Evolutionary conservation across 2,113 vertebrate species (phyloP).

Genomic region (Machaerirhynchus nigripectus): DNA sequence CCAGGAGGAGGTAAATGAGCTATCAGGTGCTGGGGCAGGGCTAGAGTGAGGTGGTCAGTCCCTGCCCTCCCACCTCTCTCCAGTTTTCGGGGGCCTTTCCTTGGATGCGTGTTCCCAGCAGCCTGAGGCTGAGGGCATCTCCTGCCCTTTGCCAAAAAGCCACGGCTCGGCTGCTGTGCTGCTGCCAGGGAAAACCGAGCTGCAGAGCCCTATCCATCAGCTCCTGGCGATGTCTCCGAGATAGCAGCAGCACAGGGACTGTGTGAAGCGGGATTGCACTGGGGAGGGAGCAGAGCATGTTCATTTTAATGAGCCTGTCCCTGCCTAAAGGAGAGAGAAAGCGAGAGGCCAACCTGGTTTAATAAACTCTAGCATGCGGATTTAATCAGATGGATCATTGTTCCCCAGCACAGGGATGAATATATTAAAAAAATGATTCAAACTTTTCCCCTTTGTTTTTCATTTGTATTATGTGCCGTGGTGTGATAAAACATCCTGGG

Average conservation of each 20-base stretch:
- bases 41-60: not conserved
- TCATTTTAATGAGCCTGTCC: constrained; percentile 67
- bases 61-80: not conserved
- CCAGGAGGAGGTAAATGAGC: not conserved
- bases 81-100: not conserved
- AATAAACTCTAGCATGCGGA: constrained; percentile 48
- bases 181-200: not conserved
- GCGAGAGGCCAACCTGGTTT: constrained; percentile 49
- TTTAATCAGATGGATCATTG: constrained; percentile 66
- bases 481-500: constrained; percentile 59
- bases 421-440: constrained; percentile 64
- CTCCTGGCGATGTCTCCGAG: not conserved
- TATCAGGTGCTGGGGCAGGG: not conserved
- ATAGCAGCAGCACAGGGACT: not conserved
- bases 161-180: not conserved
- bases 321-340: constrained; percentile 61
- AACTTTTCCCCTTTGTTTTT: constrained; percentile 66
- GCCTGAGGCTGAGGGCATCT: not conserved
- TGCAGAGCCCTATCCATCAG: not conserved
- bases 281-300: constrained; percentile 15
- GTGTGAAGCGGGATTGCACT: not conserved
- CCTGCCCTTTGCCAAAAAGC: not conserved
- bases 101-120: not conserved
- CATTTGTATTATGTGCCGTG: constrained; percentile 58
- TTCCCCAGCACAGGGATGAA: constrained; percentile 57